phyloP scores from a whole-genome alignment of 2,113 vertebrate species.

The Apodemus sylvaticus region DNA sequence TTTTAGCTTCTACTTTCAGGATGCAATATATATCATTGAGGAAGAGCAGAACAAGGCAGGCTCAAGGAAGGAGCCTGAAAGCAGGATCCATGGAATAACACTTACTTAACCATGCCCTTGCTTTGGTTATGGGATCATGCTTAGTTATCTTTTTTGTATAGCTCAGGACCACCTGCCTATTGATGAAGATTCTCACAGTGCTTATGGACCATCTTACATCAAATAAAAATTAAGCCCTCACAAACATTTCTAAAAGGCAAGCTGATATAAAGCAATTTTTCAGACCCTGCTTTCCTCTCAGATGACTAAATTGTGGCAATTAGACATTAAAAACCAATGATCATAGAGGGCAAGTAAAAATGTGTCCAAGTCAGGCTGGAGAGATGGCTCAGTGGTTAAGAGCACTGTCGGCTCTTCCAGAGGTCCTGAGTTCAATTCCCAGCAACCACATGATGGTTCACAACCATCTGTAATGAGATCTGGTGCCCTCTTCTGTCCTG shows the following conservation, averaged over 20 bases:
- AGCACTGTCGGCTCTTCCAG: too few relatives aligned
- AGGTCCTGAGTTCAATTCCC: too few relatives aligned
- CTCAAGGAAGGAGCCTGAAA: not conserved
- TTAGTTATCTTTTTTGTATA: not conserved
- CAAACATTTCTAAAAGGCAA: not conserved
- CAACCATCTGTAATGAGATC: too few relatives aligned
- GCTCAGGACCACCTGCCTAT: not conserved
- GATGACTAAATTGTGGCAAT: not conserved
- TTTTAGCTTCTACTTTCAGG: not conserved
- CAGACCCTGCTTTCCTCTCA: not conserved
- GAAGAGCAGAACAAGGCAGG: not conserved
- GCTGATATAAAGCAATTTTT: not conserved
- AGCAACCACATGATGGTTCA: too few relatives aligned
- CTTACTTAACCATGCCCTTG: not conserved
- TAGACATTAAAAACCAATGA: not conserved
- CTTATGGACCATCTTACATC: not conserved
- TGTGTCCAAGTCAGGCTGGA: not conserved
- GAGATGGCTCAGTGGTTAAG: too few relatives aligned
- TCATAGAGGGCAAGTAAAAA: not conserved
- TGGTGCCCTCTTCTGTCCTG: too few relatives aligned
- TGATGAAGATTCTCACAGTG: not conserved
- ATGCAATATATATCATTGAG: not conserved
- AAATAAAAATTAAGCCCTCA: not conserved
- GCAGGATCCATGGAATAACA: not conserved
- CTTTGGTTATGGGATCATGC: not conserved